Evolutionary conservation across 2,797 vertebrate genomes (phyloP), one percentile per base, ranked within the genome.

Genomic region (Acestrorhynchus altus): DNA sequence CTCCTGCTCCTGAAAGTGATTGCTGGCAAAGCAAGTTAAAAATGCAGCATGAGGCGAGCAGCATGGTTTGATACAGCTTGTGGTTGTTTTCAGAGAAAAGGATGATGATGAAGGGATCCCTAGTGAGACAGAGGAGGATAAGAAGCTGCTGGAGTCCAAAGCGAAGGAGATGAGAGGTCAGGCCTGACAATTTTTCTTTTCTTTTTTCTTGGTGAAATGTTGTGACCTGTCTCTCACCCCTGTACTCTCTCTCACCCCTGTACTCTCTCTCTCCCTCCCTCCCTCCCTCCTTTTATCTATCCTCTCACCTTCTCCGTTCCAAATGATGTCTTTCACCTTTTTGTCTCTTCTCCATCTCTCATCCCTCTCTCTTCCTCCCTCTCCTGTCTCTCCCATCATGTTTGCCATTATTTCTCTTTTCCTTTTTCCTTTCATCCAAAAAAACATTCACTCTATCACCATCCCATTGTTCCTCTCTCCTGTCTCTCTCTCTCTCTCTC

Each of bases 101-200:
- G 96, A 99, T 72, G 97, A 99, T 79, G 98, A 99, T 18, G 98
- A 99, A 92, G 98, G 97, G 20, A 94, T 99, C 82, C 98, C 97
- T 20, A 99, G 96, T 26, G 98, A 99, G 85, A 97, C 94, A 0
- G 98, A 99, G 80, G 96, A 99, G 83, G 97, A 99, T 82, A 97
- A 95, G 89, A 94, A 93, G 83, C 88, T 96, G 76, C 81, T 95
- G 0, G 97, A 99, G 51, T 94, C 89, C 0, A 99, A 96, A 94
- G 90, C 96, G 73, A 96, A 92, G 84, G 97, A 96, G 82, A 88
- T 98, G 85, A 97, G 96, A 96, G 98, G 98, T 98, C 78, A 89
- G 86, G 2, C 12, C 1, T 54, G 20, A 15, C 26, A 18, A 4
- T 9, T 31, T 11, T 42, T 42, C 40, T 42, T 2, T 13, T 11